These are phyloP conservation scores for Botia kubotai DNA, from an alignment of 2,797 vertebrate species.

Conservation along the genomic window DNA sequence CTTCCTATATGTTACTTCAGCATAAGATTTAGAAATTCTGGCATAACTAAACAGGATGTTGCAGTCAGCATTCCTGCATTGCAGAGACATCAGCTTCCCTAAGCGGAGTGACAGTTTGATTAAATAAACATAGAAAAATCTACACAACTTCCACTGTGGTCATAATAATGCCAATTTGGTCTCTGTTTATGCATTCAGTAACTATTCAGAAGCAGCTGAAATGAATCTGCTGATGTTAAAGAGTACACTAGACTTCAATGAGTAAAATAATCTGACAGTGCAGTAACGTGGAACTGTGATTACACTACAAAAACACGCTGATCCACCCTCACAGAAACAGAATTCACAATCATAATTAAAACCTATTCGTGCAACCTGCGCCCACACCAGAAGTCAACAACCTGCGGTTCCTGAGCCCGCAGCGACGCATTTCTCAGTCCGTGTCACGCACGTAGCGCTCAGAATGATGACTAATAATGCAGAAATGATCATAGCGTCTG, in stretches of 20 bases:
- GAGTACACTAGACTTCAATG: no score
- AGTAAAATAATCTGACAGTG: no score
- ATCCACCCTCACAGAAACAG: conserved; percentile 15
- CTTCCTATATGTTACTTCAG: neutral
- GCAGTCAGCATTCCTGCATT: neutral
- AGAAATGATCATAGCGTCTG: neutral
- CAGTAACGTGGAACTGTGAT: neutral
- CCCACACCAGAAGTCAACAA: neutral
- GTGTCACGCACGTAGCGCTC: no score
- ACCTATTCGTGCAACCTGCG: neutral
- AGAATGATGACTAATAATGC: neutral
- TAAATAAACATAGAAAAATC: neutral
- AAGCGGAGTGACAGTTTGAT: neutral
- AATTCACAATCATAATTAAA: conserved; percentile 1
- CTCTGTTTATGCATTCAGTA: neutral
- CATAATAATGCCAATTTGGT: neutral
- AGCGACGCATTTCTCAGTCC: no score
- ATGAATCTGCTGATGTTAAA: no score
- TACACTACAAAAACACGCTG: neutral
- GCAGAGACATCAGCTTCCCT: neutral
- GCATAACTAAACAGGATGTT: neutral
- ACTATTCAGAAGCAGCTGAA: no score
- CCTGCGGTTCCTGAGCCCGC: no score
- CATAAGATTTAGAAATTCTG: neutral
- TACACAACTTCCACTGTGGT: neutral